These are phyloP conservation scores for Amphiprion clarkii DNA, from an alignment of 2,797 vertebrate species.

Conservation along the genomic window DNA sequence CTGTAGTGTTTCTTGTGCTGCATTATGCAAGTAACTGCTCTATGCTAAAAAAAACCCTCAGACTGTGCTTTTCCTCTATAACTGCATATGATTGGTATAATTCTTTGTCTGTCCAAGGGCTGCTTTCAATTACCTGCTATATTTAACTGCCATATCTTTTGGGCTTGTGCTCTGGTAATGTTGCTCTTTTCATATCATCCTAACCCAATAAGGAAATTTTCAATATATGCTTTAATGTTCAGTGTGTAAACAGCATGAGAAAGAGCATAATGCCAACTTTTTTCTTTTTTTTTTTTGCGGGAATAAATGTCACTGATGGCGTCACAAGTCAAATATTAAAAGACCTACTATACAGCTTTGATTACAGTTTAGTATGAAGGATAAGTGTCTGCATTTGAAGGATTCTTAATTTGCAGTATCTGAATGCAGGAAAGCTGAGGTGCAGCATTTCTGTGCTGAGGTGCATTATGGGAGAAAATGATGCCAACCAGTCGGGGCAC, in stretches of 20 bases:
- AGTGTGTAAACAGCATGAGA: neutral
- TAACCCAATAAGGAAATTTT: neutral
- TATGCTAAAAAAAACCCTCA: neutral
- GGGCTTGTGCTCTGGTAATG: neutral
- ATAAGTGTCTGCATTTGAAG: slow-evolving; percentile 19
- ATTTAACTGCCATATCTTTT: neutral
- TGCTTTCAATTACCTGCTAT: neutral
- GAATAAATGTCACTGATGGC: slow-evolving; percentile 48
- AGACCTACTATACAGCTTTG: slow-evolving; percentile 33
- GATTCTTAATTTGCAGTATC: slow-evolving; percentile 28
- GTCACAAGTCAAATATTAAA: slow-evolving; percentile 32
- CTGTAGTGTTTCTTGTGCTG: too few species aligned
- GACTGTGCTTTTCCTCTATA: neutral
- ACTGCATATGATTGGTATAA: neutral
- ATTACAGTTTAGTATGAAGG: slow-evolving; percentile 11
- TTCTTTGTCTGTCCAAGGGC: neutral
- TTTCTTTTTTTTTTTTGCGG: slow-evolving; percentile 37
- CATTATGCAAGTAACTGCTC: neutral
- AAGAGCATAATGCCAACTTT: slow-evolving; percentile 21
- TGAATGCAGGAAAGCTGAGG: slow-evolving; percentile 43
- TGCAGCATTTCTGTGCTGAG: slow-evolving; percentile 38
- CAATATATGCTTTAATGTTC: neutral
- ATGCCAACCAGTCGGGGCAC: slow-evolving; percentile 59
- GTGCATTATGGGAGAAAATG: slow-evolving; percentile 55
- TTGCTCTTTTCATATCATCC: too few species aligned